phyloP scores from a whole-genome alignment of 2,888 invertebrate genomes.

The Monochamus alternatus region DNA sequence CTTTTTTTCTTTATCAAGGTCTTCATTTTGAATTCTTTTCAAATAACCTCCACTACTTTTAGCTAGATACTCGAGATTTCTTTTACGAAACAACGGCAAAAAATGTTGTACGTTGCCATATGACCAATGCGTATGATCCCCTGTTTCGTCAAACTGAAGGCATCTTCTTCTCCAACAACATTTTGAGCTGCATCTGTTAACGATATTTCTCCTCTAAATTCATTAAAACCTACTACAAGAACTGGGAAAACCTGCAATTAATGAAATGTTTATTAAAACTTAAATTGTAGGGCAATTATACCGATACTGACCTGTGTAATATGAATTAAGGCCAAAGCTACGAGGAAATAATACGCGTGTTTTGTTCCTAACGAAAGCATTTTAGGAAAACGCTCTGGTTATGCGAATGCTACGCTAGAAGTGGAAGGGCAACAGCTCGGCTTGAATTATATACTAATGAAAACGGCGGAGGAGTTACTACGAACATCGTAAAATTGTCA shows the following conservation, averaged over 20 bases:
- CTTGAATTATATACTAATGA: not conserved
- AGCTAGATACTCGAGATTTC: not conserved
- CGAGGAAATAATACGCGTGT: too few species aligned
- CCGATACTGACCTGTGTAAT: not conserved
- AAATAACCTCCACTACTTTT: not conserved
- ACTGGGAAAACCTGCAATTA: too few species aligned
- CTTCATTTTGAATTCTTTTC: not conserved
- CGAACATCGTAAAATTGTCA: not conserved
- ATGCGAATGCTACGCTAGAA: not conserved
- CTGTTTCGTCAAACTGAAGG: not conserved
- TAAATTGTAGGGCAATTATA: too few species aligned
- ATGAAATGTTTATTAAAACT: too few species aligned
- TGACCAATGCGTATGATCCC: not conserved
- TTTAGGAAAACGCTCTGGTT: too few species aligned
- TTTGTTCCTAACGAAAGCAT: too few species aligned
- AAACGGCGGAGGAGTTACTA: constrained; percentile 7
- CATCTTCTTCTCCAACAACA: too few species aligned
- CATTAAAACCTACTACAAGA: too few species aligned
- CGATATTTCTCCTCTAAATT: too few species aligned
- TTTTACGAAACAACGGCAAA: not conserved
- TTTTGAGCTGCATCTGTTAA: too few species aligned
- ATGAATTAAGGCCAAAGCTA: not conserved
- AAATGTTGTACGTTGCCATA: not conserved
- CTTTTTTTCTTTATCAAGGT: not conserved
- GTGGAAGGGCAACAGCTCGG: not conserved